Evolutionary conservation across 37 sponge, comb jelly and placozoan species (phyloP).

Genomic region (Ianthella basta): DNA sequence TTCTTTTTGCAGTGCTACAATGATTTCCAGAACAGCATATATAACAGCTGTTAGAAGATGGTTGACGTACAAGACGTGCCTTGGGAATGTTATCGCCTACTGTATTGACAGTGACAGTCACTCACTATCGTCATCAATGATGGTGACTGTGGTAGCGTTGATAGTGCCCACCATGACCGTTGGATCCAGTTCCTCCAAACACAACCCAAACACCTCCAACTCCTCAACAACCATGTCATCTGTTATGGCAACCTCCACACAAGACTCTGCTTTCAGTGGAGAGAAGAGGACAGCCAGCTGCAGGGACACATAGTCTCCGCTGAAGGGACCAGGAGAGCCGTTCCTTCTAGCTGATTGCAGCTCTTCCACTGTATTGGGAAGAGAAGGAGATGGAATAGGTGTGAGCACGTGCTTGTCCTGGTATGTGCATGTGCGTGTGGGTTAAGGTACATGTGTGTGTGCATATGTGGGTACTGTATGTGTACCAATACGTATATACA

Average conservation of each 20-base stretch:
- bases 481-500: neutral
- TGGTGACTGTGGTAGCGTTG: slow-evolving; percentile 19
- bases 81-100: too few relatives aligned
- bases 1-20: too few relatives aligned
- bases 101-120: neutral
- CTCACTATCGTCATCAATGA: slow-evolving; percentile 28
- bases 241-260: slow-evolving; percentile 9
- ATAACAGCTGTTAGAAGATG: too few relatives aligned
- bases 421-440: neutral
- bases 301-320: slow-evolving; percentile 8
- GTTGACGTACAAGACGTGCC: too few relatives aligned
- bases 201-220: slow-evolving; percentile 15
- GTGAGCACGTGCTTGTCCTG: too few relatives aligned
- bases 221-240: slow-evolving; percentile 26
- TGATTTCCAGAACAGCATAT: too few relatives aligned
- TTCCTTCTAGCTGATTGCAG: too few relatives aligned
- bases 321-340: neutral
- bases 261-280: neutral
- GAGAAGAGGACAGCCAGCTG: neutral
- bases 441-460: neutral
- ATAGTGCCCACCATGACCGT: slow-evolving; percentile 9
- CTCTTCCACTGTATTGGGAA: too few relatives aligned
- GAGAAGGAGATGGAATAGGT: too few relatives aligned
- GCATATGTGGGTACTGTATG: neutral
- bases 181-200: neutral